phyloP scores from a whole-genome alignment of 2,113 vertebrate species.

The Bubo scandiacus region DNA sequence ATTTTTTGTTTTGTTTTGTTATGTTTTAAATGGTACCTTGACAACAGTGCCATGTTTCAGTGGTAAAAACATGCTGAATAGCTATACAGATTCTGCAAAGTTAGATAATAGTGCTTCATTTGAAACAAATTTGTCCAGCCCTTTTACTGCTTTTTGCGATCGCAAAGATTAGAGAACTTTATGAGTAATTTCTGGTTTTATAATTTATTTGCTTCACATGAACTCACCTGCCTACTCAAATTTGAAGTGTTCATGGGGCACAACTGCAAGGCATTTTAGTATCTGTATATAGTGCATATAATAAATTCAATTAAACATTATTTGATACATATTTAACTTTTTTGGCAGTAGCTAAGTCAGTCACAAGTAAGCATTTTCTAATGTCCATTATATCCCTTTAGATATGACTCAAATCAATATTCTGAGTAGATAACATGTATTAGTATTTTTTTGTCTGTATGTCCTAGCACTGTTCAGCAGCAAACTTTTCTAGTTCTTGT shows the following conservation, averaged over 20 bases:
- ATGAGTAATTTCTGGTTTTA: conserved; percentile 68
- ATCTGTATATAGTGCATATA: conserved; percentile 87
- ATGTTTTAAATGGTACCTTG: conserved; percentile 64
- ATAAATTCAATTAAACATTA: conserved; percentile 86
- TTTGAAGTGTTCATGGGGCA: conserved; percentile 72
- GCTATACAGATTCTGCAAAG: conserved; percentile 34
- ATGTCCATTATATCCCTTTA: conserved; percentile 80
- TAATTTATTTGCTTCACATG: conserved; percentile 78
- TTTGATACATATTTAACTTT: conserved; percentile 87
- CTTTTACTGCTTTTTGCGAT: conserved; percentile 42
- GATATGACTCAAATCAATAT: conserved; percentile 78
- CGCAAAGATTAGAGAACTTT: conserved; percentile 58
- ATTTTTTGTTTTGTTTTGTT: conserved; percentile 11
- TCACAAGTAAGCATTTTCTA: conserved; percentile 81
- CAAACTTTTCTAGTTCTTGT: conserved; percentile 79
- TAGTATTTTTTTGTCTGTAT: conserved; percentile 85
- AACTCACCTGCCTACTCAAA: conserved; percentile 75
- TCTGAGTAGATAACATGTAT: conserved; percentile 81
- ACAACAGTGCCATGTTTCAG: conserved; percentile 63
- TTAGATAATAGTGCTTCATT: conserved; percentile 65
- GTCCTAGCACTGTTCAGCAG: conserved; percentile 85
- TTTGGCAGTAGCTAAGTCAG: conserved; percentile 82
- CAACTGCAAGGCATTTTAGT: conserved; percentile 79
- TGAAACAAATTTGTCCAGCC: conserved; percentile 55
- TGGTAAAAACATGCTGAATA: conserved; percentile 57